Percentiles rank a stretch among this genome's conserved stretches.
Evolutionary conservation across 2,113 vertebrate genomes (phyloP).

Genomic region (Atlantisia rogersi): DNA sequence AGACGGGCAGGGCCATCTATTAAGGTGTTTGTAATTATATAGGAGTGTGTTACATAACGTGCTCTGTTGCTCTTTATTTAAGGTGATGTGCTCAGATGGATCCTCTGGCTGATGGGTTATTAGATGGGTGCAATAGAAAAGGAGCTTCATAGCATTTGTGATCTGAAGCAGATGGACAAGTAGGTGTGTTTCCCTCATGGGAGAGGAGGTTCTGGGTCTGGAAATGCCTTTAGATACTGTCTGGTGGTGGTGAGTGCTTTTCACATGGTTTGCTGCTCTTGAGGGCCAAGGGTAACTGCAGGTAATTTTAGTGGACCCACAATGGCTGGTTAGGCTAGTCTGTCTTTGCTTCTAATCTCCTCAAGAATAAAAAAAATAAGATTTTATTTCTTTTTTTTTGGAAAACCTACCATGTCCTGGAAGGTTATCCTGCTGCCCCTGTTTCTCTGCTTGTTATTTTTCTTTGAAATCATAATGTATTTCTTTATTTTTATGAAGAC

Average conservation of each 20-base stretch:
- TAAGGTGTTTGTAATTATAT: neutral
- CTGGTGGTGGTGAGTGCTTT: neutral
- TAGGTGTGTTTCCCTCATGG: neutral
- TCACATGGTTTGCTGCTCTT: neutral
- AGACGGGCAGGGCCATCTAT: neutral
- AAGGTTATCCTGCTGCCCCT: slow-evolving; percentile 8
- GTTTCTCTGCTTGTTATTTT: neutral
- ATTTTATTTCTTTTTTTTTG: neutral
- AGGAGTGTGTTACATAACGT: neutral
- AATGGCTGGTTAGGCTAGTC: neutral
- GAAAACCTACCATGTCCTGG: neutral
- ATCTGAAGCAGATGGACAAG: neutral
- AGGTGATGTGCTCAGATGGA: neutral
- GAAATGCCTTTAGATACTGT: neutral
- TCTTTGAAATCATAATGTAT: neutral
- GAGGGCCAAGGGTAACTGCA: neutral
- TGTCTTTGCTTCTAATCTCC: neutral
- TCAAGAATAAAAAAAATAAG: neutral
- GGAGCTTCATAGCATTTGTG: neutral
- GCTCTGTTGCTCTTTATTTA: neutral
- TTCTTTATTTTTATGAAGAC: slow-evolving; percentile 14
- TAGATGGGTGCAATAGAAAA: neutral
- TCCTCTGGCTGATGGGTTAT: neutral
- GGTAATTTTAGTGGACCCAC: neutral
- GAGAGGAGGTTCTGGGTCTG: neutral